These are phyloP conservation scores for Heliothis virescens DNA, from an alignment of 1,140 invertebrate genomes.

Conservation along the genomic window DNA sequence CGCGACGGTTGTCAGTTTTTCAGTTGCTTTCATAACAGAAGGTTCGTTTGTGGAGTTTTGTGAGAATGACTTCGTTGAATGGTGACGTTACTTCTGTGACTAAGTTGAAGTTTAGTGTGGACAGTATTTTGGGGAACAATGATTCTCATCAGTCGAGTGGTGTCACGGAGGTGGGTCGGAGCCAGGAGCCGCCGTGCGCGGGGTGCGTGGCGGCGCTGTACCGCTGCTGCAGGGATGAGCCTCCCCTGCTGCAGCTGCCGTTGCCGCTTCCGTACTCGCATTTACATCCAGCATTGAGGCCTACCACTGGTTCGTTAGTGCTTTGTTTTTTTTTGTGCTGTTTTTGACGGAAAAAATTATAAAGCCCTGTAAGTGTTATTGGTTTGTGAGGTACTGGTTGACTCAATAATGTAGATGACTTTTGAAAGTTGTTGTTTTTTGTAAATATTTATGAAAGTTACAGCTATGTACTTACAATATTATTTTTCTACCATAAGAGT, in stretches of 20 bases:
- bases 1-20: slow-evolving; percentile 73
- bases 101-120: slow-evolving; percentile 83
- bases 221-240: slow-evolving; percentile 79
- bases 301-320: slow-evolving; percentile 70
- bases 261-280: slow-evolving; percentile 76
- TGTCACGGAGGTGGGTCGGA: slow-evolving; percentile 57
- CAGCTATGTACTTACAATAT: no score
- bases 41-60: slow-evolving; percentile 57
- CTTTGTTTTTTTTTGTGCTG: not conserved
- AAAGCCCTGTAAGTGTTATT: not conserved
- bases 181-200: slow-evolving; percentile 77
- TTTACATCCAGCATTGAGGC: slow-evolving; percentile 79
- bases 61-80: slow-evolving; percentile 77
- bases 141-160: slow-evolving; percentile 52
- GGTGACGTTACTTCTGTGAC: slow-evolving; percentile 70
- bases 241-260: slow-evolving; percentile 73
- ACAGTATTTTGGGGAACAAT: slow-evolving; percentile 77
- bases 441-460: no score
- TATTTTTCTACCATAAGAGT: no score
- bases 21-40: slow-evolving; percentile 63
- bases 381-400: not conserved
- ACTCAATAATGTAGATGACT: no score
- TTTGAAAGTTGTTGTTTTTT: no score
- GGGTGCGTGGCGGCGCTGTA: slow-evolving; percentile 80
- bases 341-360: not conserved